Evolutionary conservation across 1,140 invertebrate species (phyloP).

Genomic region (Scaptomyza graminum): DNA sequence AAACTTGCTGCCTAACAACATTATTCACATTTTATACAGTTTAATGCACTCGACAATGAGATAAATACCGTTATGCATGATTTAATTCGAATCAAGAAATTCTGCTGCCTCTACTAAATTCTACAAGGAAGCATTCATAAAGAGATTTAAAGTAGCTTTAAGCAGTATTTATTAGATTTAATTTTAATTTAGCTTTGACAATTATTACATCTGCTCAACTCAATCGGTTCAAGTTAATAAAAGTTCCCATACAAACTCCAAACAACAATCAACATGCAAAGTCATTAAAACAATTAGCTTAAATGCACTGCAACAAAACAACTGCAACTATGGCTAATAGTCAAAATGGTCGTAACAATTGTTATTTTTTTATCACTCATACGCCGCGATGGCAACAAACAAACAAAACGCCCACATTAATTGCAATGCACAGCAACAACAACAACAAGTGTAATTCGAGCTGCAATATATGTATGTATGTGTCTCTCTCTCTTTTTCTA

Average conservation of each 20-base stretch:
- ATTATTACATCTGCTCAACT: conserved; percentile 7
- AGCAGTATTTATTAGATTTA: too few species aligned
- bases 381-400: conserved; percentile 51
- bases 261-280: conserved; percentile 16
- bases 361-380: conserved; percentile 59
- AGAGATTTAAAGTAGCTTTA: too few species aligned
- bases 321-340: conserved; percentile 12
- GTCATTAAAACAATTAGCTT: conserved; percentile 26
- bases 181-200: not conserved
- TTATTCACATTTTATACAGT: not conserved
- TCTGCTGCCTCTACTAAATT: too few species aligned
- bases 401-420: conserved; percentile 71
- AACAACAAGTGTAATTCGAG: conserved; percentile 53
- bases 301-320: conserved; percentile 11
- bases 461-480: conserved; percentile 5
- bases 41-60: not conserved
- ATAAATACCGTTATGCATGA: not conserved
- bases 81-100: not conserved
- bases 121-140: too few species aligned
- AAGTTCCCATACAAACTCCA: not conserved
- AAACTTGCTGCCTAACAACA: too few species aligned
- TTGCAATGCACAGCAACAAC: conserved; percentile 45
- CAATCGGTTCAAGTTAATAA: conserved; percentile 3
- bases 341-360: not conserved
- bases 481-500: conserved; percentile 19